These are phyloP conservation scores for Metacarcinus magister DNA, from an alignment of 2,888 invertebrate species.

Conservation along the genomic window DNA sequence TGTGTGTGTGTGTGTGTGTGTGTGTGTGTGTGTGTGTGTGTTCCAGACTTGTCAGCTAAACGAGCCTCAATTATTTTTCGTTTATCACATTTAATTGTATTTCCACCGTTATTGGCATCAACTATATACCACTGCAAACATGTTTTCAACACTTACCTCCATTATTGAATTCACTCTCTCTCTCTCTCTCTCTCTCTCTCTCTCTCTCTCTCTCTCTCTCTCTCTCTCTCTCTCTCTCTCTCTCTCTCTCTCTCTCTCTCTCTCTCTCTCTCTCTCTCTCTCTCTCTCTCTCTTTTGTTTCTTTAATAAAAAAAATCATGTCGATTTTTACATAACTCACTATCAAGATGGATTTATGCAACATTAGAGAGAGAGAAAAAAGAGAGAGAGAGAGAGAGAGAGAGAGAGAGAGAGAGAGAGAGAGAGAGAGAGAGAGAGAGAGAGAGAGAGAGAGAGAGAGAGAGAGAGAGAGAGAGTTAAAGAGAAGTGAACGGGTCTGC, in stretches of 20 bases:
- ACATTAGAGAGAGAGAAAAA: too few species aligned
- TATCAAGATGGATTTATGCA: not conserved
- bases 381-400: not conserved
- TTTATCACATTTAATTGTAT: not conserved
- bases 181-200: constrained; percentile 39
- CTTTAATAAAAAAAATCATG: not conserved
- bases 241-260: constrained; percentile 48
- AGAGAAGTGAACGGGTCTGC: not conserved
- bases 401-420: not conserved
- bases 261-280: constrained; percentile 20
- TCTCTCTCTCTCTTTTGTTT: too few species aligned
- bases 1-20: constrained; percentile 13
- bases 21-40: not conserved
- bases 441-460: constrained; percentile 12
- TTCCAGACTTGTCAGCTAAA: not conserved
- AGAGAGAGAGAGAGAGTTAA: not conserved
- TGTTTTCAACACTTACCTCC: not conserved
- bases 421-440: not conserved
- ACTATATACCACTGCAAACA: not conserved
- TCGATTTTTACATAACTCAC: not conserved
- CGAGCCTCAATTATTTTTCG: not conserved
- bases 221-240: constrained; percentile 48
- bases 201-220: constrained; percentile 39
- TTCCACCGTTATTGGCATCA: not conserved
- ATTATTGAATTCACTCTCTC: constrained; percentile 22